phyloP scores from a whole-genome alignment of 2,113 vertebrate species.

The Pogonocichla stellata region DNA sequence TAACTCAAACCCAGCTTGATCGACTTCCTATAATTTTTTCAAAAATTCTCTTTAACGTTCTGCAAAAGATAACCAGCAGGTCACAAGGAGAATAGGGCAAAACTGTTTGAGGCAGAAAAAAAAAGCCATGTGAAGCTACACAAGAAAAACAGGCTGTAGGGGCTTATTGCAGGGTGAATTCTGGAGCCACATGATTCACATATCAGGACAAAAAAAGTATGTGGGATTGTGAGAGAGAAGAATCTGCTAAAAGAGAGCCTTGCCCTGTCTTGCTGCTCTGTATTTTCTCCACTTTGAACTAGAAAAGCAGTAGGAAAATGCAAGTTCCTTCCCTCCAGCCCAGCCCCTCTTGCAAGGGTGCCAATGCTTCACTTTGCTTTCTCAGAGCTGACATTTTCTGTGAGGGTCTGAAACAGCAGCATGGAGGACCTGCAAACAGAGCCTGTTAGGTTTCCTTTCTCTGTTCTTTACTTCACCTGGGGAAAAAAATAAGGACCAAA shows the following conservation, averaged over 20 bases:
- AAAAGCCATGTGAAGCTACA: not conserved
- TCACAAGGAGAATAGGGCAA: not conserved
- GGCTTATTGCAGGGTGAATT: not conserved
- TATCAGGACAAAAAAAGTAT: not conserved
- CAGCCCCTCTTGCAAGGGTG: not conserved
- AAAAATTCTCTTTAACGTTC: not conserved
- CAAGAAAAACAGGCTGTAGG: not conserved
- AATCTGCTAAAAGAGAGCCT: not conserved
- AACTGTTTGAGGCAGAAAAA: not conserved
- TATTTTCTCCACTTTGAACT: not conserved
- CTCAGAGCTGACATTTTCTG: not conserved
- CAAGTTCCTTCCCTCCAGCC: not conserved
- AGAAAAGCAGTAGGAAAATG: not conserved
- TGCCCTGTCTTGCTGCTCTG: not conserved
- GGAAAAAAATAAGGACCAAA: not conserved
- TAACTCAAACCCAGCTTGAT: constrained; percentile 32
- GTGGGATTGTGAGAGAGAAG: not conserved
- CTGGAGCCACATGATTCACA: not conserved
- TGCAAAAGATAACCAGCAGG: constrained; percentile 3
- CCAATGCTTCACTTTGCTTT: not conserved
- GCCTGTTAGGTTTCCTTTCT: not conserved
- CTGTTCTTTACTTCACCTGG: not conserved
- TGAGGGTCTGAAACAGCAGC: not conserved
- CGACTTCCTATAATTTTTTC: constrained; percentile 1
- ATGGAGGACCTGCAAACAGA: not conserved